A percentile compares a stretch with the other conserved stretches of the same genome.
Evolutionary conservation across 2,797 vertebrate genomes (phyloP).

Genomic region (Gastrophryne carolinensis): DNA sequence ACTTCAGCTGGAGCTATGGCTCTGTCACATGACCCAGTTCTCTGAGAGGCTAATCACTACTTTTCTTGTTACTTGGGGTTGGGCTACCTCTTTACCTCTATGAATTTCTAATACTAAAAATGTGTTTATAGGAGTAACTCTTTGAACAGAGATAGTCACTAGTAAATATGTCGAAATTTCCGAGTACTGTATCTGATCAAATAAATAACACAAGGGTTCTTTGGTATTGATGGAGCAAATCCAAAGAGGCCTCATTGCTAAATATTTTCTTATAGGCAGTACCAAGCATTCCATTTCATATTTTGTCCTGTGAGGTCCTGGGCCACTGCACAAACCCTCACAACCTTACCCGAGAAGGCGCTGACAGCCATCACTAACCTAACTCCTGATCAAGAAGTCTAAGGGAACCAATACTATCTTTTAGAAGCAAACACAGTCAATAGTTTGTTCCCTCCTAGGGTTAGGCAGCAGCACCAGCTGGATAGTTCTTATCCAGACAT

Average conservation of each 20-base stretch:
- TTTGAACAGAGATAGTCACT: too few species aligned
- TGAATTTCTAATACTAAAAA: too few species aligned
- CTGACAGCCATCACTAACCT: neutral
- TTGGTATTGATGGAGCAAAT: neutral
- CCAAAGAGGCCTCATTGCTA: neutral
- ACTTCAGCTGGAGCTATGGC: too few species aligned
- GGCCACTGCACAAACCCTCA: neutral
- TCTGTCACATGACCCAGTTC: too few species aligned
- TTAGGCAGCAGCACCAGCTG: conserved; percentile 15
- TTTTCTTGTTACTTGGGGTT: too few species aligned
- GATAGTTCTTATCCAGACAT: too few species aligned
- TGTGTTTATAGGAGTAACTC: too few species aligned
- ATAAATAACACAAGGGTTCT: too few species aligned
- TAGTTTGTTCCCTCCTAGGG: conserved; percentile 10
- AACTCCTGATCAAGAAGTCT: neutral
- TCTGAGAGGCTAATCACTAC: too few species aligned
- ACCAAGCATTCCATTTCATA: neutral
- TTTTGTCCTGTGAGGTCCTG: neutral
- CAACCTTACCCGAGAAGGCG: neutral
- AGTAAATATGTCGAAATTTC: too few species aligned
- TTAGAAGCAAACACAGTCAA: neutral
- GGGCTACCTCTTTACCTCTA: too few species aligned
- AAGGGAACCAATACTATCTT: neutral
- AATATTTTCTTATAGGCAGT: neutral
- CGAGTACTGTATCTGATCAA: too few species aligned